These are phyloP conservation scores for Amblyteles armatorius DNA, from an alignment of 2,888 invertebrate genomes.

Conservation along the genomic window DNA sequence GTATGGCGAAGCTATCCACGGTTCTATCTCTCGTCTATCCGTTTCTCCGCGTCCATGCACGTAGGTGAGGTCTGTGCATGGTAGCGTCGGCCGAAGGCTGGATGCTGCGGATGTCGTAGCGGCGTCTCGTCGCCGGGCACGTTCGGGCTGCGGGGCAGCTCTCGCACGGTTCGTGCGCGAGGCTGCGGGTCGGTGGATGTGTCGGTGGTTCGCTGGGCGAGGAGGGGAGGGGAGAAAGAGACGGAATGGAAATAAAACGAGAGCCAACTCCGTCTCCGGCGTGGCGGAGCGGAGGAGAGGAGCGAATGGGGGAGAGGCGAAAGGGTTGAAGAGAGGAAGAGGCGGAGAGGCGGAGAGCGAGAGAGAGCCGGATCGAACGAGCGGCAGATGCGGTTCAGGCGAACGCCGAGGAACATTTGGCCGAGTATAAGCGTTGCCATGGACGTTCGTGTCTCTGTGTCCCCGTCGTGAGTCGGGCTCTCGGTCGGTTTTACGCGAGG, in stretches of 20 bases:
- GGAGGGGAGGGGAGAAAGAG: neutral
- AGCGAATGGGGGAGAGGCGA: conserved; percentile 1
- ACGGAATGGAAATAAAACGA: conserved; percentile 83
- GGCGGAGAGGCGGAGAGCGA: conserved; percentile 2
- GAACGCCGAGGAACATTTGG: conserved; percentile 32
- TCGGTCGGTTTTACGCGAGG: neutral
- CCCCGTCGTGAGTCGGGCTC: neutral
- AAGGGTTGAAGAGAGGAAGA: conserved; percentile 12
- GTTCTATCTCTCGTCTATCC: conserved; percentile 35
- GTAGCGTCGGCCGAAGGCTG: neutral
- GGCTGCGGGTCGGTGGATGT: neutral
- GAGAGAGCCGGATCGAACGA: conserved; percentile 1
- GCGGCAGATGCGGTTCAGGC: conserved; percentile 47
- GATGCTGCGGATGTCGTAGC: neutral
- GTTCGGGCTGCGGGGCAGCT: no score
- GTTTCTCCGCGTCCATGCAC: conserved; percentile 18
- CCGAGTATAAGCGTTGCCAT: conserved; percentile 24
- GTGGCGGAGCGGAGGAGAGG: conserved; percentile 57
- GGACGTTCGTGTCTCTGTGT: conserved; percentile 4
- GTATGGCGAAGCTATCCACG: neutral
- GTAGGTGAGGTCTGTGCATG: neutral
- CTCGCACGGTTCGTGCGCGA: no score
- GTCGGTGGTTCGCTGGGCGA: neutral
- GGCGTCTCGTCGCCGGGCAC: no score
- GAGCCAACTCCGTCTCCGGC: conserved; percentile 84